These are phyloP conservation scores for Sceloporus tristichus DNA, from an alignment of 2,113 vertebrate genomes.

Conservation along the genomic window DNA sequence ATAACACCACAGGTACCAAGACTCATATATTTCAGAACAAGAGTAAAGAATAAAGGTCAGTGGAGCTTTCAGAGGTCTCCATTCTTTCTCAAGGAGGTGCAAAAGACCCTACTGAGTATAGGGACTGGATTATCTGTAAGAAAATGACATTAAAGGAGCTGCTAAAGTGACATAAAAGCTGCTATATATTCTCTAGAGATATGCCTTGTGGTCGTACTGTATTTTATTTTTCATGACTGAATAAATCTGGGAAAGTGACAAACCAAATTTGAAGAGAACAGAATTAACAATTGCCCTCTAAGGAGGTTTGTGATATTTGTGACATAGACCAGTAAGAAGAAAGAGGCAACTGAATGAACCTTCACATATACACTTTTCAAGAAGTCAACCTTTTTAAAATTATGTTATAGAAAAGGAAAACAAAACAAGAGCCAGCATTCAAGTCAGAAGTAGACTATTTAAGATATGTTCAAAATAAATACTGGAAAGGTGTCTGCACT, in stretches of 20 bases:
- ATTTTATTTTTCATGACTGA: not conserved
- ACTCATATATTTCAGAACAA: not conserved
- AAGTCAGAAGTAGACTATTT: conserved; percentile 22
- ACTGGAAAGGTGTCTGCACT: not conserved
- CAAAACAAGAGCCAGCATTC: not conserved
- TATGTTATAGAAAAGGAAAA: too few species aligned
- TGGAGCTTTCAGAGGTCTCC: too few species aligned
- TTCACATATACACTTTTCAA: not conserved
- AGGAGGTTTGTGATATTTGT: not conserved
- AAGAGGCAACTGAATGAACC: not conserved
- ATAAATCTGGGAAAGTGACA: not conserved
- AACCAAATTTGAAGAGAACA: not conserved
- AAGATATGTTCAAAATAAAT: not conserved
- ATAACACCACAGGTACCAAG: not conserved
- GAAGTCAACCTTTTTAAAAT: not conserved
- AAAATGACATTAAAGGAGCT: conserved; percentile 13
- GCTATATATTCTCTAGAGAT: not conserved
- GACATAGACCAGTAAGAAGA: not conserved
- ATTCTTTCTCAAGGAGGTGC: not conserved
- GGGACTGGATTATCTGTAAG: not conserved
- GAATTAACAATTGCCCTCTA: not conserved
- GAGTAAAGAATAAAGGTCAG: not conserved
- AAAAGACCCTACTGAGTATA: not conserved
- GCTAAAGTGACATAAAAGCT: not conserved
- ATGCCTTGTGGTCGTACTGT: not conserved